Evolutionary conservation across 2,797 vertebrate species (phyloP), one percentile per base, ranked within the genome.

Genomic region (Cuculus canorus): DNA sequence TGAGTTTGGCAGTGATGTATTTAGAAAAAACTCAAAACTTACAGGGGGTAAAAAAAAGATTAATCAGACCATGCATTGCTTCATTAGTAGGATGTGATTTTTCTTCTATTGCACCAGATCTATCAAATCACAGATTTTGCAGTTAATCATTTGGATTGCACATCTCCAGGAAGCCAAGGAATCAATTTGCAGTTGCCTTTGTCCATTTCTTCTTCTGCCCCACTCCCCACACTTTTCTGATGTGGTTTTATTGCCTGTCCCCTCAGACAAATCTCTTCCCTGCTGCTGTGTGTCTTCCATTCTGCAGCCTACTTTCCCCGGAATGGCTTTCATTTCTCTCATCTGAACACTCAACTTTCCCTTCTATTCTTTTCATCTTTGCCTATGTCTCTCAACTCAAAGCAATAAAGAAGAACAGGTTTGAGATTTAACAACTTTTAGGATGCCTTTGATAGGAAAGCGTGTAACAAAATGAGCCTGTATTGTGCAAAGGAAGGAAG

Each of bases 241-340:
- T 0, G 6, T 50, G 59, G 33, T 56, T 94, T 96, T 94, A 93
- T 94, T 88, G 72, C 86, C 81, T 90, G 45, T 82, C 37, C 70
- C 59, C 35, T 91, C 86, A 90, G 85, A 96, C 72, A 93, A 94
- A 94, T 92, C 82, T 95, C 69, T 81, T 88, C 24, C n/a, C 52
- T 1, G 3, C 63, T 66, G 43, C 76, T 43, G 27, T 14, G 79
- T 85, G 61, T 43, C 79, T 87, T 64, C 75, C 65, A 91, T 94
- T 96, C 89, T 91, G 54, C 30, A 92, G 84, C 33, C 28, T 82
- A 69, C 48, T 1, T 41, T 93, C 50, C 15, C 30, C 69, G 79
- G 86, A 87, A 94, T 32, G 63, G 71, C 61, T 96, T 96, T 94
- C 91, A 89, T 91, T 95, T 94, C 91, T 86, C 61, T 83, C 76